A percentile compares a stretch with the other conserved stretches of the same genome.
Conservation (phyloP, 1,140 invertebrate species). For the Anoplophora glabripennis region DNA sequence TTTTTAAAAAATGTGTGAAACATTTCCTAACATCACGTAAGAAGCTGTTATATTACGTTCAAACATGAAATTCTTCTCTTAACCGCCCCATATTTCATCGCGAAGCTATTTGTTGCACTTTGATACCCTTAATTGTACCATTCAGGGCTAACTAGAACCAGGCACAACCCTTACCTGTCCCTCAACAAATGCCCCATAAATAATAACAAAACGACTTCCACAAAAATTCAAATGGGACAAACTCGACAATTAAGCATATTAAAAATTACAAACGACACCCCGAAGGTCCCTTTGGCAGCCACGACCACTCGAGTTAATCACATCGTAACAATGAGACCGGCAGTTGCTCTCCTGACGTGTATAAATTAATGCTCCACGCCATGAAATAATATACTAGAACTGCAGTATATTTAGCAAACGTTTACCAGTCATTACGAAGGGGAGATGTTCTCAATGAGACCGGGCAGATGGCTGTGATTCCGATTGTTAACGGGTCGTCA, state of each 20-base stretch:
- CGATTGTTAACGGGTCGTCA: conserved; percentile 41
- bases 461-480: conserved; percentile 40
- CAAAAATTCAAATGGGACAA: conserved; percentile 27
- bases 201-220: conserved; percentile 30
- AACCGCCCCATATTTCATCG: too few species aligned
- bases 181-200: conserved; percentile 20
- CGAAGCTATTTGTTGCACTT: too few species aligned
- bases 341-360: conserved; percentile 34
- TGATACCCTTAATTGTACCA: too few species aligned
- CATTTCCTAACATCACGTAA: too few species aligned
- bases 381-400: conserved; percentile 42
- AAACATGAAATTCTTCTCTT: too few species aligned
- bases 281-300: conserved; percentile 26
- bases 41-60: too few species aligned
- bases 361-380: conserved; percentile 41
- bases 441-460: conserved; percentile 35
- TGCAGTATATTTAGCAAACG: conserved; percentile 43
- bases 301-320: conserved; percentile 36
- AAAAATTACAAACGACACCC: conserved; percentile 40
- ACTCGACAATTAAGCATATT: conserved; percentile 39
- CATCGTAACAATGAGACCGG: conserved; percentile 28
- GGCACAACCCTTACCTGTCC: conserved; percentile 8
- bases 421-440: conserved; percentile 40
- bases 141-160: too few species aligned
- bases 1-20: too few species aligned